phyloP scores from a whole-genome alignment of 92 coral and sea anemone species.

The Chrysogorgia sp. region DNA sequence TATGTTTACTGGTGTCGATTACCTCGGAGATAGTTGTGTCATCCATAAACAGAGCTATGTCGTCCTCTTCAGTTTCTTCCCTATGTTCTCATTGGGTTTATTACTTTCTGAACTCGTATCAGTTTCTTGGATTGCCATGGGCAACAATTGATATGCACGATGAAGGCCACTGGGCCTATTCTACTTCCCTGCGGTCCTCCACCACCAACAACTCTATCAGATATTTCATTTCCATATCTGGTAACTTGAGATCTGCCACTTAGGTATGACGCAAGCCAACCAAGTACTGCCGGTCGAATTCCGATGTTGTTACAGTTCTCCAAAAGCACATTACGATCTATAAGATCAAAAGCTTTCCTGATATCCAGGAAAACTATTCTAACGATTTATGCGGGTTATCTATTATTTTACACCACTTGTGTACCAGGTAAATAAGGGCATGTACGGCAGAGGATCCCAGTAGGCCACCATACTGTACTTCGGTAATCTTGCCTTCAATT shows the following conservation, averaged over 20 bases:
- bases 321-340: conserved; percentile 1
- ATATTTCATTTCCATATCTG: not conserved
- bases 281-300: not conserved
- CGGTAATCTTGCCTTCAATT: not conserved
- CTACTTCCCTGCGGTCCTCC: not conserved
- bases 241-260: not conserved
- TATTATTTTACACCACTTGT: conserved; percentile 1
- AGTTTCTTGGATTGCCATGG: too few species aligned
- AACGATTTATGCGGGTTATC: not conserved
- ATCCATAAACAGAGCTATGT: too few species aligned
- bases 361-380: conserved; percentile 2
- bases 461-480: not conserved
- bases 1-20: too few species aligned
- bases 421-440: not conserved
- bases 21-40: too few species aligned
- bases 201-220: too few species aligned
- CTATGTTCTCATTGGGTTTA: too few species aligned
- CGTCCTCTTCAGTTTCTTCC: too few species aligned
- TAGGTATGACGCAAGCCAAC: conserved; percentile 7
- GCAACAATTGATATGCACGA: too few species aligned
- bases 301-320: not conserved
- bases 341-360: not conserved
- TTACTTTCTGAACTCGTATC: too few species aligned
- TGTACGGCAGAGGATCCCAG: not conserved
- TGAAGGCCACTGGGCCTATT: conserved; percentile 2